Evolutionary conservation across 2,888 invertebrate species (phyloP), one percentile per base, ranked within the genome.

Genomic region (Macrosoma leucophasiata): DNA sequence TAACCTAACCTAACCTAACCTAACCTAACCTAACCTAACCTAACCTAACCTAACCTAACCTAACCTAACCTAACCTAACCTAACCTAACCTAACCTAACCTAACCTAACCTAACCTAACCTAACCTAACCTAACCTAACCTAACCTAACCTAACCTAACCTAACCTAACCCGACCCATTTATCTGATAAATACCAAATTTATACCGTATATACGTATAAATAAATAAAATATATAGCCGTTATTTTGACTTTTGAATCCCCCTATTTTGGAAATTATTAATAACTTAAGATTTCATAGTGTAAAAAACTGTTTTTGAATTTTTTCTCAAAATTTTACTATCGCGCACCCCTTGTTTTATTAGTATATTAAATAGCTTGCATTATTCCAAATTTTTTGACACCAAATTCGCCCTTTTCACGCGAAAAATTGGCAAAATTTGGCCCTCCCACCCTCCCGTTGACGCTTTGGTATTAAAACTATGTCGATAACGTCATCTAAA

Each of bases 1-100:
- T 22, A 22, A 22, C 22, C 22, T 22, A 22, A 22, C 22, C 22
- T 22, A 22, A 22, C 22, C 22, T 22, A 22, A 22, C 22, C 22
- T 22, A 22, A 22, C 22, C 22, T 22, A 22, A 22, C 22, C 22
- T 22, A 22, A 22, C 22, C 22, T 22, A 22, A 22, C 22, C 22
- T 22, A 22, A 22, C 22, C 22, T 22, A 22, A 22, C 22, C 22
- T 22, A 22, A 22, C 22, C 22, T 22, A 22, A 22, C 22, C 22
- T 22, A 22, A 22, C 22, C 22, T 22, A 22, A 22, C 22, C 22
- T 22, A 22, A 22, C 22, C 22, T 22, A 22, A 22, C 22, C 22
- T 22, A 22, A 22, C 22, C 22, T 22, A 22, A 22, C 22, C 22
- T 22, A 22, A 22, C 22, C 22, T 22, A 22, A 22, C 22, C 22